Conservation (phyloP, 2,888 invertebrate species). For the Himalopsyche kuldschensis region DNA sequence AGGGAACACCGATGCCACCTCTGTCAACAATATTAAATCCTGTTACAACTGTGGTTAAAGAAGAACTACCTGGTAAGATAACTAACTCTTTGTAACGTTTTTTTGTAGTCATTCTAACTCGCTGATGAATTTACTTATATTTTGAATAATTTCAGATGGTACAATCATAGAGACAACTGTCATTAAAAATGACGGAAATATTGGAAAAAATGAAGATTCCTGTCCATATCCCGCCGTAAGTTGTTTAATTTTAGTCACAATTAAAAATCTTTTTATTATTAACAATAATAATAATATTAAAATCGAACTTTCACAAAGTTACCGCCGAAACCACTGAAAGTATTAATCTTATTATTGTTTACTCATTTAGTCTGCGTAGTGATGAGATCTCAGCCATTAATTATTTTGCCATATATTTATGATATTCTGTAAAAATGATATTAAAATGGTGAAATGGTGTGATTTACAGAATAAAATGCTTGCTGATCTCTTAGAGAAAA, state of each 20-base stretch:
- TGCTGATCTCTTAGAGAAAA: conserved; percentile 81
- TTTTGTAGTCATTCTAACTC: not conserved
- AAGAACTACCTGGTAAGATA: not conserved
- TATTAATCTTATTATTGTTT: no score
- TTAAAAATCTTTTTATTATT: no score
- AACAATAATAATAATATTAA: no score
- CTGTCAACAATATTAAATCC: not conserved
- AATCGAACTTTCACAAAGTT: no score
- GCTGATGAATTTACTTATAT: not conserved
- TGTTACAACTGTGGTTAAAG: not conserved
- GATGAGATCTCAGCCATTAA: no score
- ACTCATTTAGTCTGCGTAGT: no score
- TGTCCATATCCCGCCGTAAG: not conserved
- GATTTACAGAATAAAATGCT: conserved; percentile 70
- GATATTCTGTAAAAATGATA: not conserved
- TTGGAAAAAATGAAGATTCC: not conserved
- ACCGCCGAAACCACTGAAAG: no score
- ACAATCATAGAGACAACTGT: conserved; percentile 15
- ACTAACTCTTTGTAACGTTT: not conserved
- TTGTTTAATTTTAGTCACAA: not conserved
- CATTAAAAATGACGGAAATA: not conserved
- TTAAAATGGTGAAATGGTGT: not conserved
- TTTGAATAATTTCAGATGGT: conserved; percentile 11
- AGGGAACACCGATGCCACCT: not conserved
- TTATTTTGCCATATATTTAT: no score